These are phyloP conservation scores for Gymnogyps californianus DNA, from an alignment of 2,113 vertebrate genomes.

Conservation along the genomic window DNA sequence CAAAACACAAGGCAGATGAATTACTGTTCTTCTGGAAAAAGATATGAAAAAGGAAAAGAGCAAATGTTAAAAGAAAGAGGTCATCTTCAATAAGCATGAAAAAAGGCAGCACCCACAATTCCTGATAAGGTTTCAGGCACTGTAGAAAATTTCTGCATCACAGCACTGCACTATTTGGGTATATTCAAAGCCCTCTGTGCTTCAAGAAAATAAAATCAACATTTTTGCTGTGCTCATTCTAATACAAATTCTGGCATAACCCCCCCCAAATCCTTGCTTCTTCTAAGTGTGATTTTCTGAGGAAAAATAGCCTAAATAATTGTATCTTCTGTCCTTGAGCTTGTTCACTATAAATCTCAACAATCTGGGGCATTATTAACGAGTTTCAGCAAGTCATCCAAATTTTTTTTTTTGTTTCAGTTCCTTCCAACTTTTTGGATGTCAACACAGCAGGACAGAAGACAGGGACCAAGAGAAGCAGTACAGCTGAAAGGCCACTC, in stretches of 20 bases:
- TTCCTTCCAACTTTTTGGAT: neutral
- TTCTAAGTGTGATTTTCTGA: neutral
- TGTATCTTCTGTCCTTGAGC: neutral
- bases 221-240: neutral
- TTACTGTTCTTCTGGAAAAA: neutral
- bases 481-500: neutral
- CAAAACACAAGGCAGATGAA: neutral
- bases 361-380: neutral
- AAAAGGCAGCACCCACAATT: neutral
- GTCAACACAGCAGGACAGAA: neutral
- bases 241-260: neutral
- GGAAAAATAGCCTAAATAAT: neutral
- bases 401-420: neutral
- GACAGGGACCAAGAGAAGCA: neutral
- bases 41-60: neutral
- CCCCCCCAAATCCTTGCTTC: neutral
- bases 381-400: neutral
- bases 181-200: neutral
- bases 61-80: neutral
- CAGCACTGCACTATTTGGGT: neutral
- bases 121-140: neutral
- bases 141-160: neutral
- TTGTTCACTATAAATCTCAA: neutral
- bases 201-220: neutral
- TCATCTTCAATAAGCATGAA: neutral